These are phyloP conservation scores for Parotia lawesii DNA, from an alignment of 2,113 vertebrate species.

Conservation along the genomic window DNA sequence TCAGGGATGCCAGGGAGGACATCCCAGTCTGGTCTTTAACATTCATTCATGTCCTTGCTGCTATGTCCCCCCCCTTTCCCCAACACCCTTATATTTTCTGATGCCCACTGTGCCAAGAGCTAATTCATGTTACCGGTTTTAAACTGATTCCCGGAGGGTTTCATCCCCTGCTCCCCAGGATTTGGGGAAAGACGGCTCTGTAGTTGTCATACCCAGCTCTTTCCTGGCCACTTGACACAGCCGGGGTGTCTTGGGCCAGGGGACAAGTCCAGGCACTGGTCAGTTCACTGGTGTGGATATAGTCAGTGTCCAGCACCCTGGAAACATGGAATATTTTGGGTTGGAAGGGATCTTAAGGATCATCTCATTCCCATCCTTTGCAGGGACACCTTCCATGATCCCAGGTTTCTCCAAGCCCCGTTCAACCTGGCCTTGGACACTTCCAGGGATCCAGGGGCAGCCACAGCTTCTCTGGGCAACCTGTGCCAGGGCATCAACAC, in stretches of 20 bases:
- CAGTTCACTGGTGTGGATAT: not conserved
- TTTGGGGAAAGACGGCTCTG: not conserved
- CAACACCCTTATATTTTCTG: not conserved
- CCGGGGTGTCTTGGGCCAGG: not conserved
- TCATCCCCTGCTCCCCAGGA: not conserved
- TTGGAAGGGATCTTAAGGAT: not conserved
- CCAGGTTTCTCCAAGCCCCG: accelerated
- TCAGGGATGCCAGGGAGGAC: not conserved
- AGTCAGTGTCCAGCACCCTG: not conserved
- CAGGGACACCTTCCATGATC: accelerated
- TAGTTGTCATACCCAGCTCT: not conserved
- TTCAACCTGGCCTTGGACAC: not conserved
- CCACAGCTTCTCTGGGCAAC: not conserved
- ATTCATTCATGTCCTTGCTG: not conserved
- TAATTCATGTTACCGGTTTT: accelerated
- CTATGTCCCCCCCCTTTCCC: not conserved
- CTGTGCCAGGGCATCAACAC: not conserved
- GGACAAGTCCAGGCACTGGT: not conserved
- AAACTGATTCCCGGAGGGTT: not conserved
- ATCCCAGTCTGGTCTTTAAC: not conserved
- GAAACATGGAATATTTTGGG: not conserved
- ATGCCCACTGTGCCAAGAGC: not conserved
- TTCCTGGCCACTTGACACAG: too few relatives aligned
- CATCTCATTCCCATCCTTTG: too few relatives aligned
- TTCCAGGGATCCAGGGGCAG: not conserved